Percentiles rank a stretch among this genome's conserved stretches.
Conservation (phyloP, 2,888 invertebrate species). For the Dermolepida albohirtum region DNA sequence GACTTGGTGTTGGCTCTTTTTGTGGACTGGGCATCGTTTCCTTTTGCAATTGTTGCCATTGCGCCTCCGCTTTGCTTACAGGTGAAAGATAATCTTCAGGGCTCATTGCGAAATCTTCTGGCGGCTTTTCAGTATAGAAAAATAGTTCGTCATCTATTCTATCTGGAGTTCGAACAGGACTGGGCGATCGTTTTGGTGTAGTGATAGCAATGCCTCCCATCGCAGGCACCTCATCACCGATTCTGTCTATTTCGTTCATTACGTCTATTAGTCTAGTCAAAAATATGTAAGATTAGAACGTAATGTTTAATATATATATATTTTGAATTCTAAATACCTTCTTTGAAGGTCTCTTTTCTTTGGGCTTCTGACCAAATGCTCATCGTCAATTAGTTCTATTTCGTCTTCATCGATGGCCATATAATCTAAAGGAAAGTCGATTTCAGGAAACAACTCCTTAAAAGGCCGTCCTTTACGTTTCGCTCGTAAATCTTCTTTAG, state of each 20-base stretch:
- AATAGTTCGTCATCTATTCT: conserved; percentile 18
- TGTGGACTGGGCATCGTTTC: neutral
- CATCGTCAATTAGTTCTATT: conserved; percentile 33
- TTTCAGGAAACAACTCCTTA: conserved; percentile 40
- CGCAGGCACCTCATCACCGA: conserved; percentile 43
- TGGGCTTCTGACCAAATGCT: conserved; percentile 30
- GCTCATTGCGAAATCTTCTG: conserved; percentile 20
- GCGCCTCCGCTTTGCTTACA: conserved; percentile 7
- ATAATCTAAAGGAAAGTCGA: conserved; percentile 35
- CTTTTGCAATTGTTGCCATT: conserved; percentile 17
- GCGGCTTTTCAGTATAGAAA: conserved; percentile 25
- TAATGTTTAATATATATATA: neutral
- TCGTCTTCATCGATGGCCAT: conserved; percentile 43
- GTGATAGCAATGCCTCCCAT: conserved; percentile 47
- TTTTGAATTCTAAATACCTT: neutral
- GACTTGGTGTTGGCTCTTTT: neutral
- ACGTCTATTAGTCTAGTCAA: conserved; percentile 35
- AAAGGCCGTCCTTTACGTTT: conserved; percentile 11
- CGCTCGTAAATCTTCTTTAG: conserved; percentile 21
- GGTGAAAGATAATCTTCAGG: conserved; percentile 31
- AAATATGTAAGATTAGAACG: neutral
- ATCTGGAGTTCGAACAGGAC: conserved; percentile 42
- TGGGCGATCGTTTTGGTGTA: conserved; percentile 46
- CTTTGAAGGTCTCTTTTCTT: conserved; percentile 20
- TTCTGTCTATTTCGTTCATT: conserved; percentile 27